These are phyloP conservation scores for Scomber japonicus DNA, from an alignment of 2,113 vertebrate genomes.

Conservation along the genomic window DNA sequence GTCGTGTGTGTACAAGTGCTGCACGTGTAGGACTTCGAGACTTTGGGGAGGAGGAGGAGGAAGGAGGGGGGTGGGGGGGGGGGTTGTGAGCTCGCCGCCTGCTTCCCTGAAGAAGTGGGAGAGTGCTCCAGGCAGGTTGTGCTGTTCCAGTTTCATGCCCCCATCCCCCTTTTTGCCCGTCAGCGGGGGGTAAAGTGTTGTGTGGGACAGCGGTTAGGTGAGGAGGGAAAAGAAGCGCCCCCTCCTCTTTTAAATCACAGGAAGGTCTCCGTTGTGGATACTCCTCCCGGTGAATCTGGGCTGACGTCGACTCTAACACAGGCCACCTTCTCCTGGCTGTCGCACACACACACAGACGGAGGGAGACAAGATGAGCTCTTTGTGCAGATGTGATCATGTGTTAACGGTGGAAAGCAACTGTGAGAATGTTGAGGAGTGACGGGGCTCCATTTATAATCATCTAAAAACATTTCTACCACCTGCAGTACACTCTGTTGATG, in stretches of 20 bases:
- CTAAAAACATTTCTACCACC: constrained; percentile 11
- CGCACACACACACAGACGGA: constrained; percentile 62
- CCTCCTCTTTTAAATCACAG: constrained; percentile 83
- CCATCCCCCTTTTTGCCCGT: constrained; percentile 18
- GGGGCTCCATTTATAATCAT: constrained; percentile 3
- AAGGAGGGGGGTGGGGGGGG: not conserved
- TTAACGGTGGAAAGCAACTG: not conserved
- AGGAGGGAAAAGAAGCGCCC: not conserved
- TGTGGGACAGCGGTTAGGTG: not conserved
- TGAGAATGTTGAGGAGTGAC: constrained; percentile 21
- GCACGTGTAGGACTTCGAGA: constrained; percentile 17
- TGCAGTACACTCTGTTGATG: not conserved
- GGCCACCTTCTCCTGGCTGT: constrained; percentile 92
- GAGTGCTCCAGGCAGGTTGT: constrained; percentile 29
- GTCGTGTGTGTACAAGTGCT: constrained; percentile 15
- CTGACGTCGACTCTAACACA: constrained; percentile 92
- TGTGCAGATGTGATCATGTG: not conserved
- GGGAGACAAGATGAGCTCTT: constrained; percentile 7
- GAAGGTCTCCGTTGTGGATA: constrained; percentile 90
- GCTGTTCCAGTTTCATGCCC: constrained; percentile 33
- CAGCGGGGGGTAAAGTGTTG: constrained; percentile 30
- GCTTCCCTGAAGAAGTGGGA: constrained; percentile 7
- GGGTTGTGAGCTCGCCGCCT: constrained; percentile 21
- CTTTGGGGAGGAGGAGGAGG: not conserved
- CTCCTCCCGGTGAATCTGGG: constrained; percentile 83